phyloP scores from a whole-genome alignment of 92 coral and sea anemone species.

The Diadumene lineata region DNA sequence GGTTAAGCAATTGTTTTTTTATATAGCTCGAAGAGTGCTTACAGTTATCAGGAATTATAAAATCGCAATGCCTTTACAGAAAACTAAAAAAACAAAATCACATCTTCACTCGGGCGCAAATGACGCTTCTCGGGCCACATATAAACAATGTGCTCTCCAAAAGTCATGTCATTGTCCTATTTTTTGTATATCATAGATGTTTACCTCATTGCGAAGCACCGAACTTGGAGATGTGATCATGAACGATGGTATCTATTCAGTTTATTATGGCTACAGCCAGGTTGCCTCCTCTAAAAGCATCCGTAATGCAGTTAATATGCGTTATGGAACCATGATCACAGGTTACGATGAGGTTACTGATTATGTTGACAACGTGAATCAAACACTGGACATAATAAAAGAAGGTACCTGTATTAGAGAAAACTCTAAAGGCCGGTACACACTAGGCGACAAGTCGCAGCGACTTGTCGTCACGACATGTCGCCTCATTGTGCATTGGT shows the following conservation, averaged over 20 bases:
- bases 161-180: too few species aligned
- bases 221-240: background rate
- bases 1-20: background rate
- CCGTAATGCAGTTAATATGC: background rate
- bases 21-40: too few species aligned
- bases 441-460: too few species aligned
- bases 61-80: too few species aligned
- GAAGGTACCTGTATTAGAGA: background rate
- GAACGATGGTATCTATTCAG: background rate
- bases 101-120: too few species aligned
- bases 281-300: background rate
- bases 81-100: too few species aligned
- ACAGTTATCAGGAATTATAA: too few species aligned
- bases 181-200: background rate
- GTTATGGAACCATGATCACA: background rate
- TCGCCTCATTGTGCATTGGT: too few species aligned
- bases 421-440: too few species aligned
- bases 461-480: too few species aligned
- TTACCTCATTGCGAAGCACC: background rate
- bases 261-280: background rate
- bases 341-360: background rate
- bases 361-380: background rate
- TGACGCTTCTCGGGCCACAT: too few species aligned
- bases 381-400: background rate
- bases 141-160: too few species aligned